These are phyloP conservation scores for Neodon shergylaensis DNA, from an alignment of 2,113 vertebrate species.

Conservation along the genomic window DNA sequence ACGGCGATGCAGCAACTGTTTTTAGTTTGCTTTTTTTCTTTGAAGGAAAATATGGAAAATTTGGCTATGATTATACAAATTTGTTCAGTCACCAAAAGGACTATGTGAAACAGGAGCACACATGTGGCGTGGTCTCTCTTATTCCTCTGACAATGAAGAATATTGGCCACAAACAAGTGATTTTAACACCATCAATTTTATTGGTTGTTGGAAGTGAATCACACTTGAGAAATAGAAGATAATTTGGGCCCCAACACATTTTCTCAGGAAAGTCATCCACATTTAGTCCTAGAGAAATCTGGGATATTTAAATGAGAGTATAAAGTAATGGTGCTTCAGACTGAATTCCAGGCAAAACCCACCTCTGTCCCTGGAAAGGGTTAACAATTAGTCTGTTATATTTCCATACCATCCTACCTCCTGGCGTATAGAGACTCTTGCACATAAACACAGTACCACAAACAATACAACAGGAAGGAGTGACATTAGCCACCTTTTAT, in stretches of 20 bases:
- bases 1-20: background rate
- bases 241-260: slow-evolving; percentile 50
- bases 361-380: slow-evolving; percentile 50
- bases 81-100: slow-evolving; percentile 16
- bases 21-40: background rate
- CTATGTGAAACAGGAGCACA: slow-evolving; percentile 53
- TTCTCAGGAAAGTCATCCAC: slow-evolving; percentile 61
- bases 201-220: slow-evolving; percentile 47
- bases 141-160: slow-evolving; percentile 51
- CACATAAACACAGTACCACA: slow-evolving; percentile 29
- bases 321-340: slow-evolving; percentile 59
- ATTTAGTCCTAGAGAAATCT: slow-evolving; percentile 66
- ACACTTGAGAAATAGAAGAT: slow-evolving; percentile 57
- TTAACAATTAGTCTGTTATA: slow-evolving; percentile 50
- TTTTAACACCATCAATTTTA: slow-evolving; percentile 53
- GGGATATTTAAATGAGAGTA: slow-evolving; percentile 63
- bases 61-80: slow-evolving; percentile 40
- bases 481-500: slow-evolving; percentile 30
- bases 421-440: slow-evolving; percentile 33
- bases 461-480: background rate
- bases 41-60: background rate
- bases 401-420: slow-evolving; percentile 54
- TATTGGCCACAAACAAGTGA: slow-evolving; percentile 52
- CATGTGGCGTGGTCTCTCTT: background rate
- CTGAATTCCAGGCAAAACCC: slow-evolving; percentile 56